Evolutionary conservation across 2,113 vertebrate species (phyloP).

Genomic region (Colossoma macropomum): DNA sequence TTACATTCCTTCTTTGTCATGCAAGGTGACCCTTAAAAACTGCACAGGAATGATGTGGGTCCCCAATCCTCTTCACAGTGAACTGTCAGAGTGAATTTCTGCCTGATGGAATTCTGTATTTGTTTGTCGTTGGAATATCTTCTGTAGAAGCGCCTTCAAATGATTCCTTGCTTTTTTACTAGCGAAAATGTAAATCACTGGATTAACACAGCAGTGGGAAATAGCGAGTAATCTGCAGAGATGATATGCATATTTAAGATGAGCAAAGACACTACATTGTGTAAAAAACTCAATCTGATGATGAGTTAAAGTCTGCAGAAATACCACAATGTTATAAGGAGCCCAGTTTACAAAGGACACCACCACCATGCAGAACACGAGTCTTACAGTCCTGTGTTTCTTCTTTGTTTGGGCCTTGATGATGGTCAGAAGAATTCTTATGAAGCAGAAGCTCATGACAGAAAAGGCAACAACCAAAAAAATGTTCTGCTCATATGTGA

Average conservation of each 20-base stretch:
- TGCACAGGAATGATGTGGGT: no score
- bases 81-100: no score
- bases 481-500: conserved; percentile 67
- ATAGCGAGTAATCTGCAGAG: conserved; percentile 85
- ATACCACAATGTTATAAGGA: conserved; percentile 86
- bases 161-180: conserved; percentile 90
- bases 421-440: conserved; percentile 80
- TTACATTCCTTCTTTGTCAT: no score
- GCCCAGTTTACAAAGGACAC: conserved; percentile 90
- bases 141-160: conserved; percentile 71
- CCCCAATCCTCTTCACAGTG: no score
- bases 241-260: conserved; percentile 71
- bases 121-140: conserved; percentile 17
- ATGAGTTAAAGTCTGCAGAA: conserved; percentile 71
- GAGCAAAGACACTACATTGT: conserved; percentile 64
- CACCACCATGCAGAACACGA: conserved; percentile 84
- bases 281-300: background rate
- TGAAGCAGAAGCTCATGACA: conserved; percentile 83
- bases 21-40: no score
- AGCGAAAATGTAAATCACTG: conserved; percentile 88
- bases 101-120: background rate
- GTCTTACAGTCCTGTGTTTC: conserved; percentile 83
- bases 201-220: conserved; percentile 92
- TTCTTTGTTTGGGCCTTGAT: conserved; percentile 74
- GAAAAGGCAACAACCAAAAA: conserved; percentile 82